These are phyloP conservation scores for Sphenopsis melanotis DNA, from an alignment of 2,797 vertebrate genomes.

Conservation along the genomic window DNA sequence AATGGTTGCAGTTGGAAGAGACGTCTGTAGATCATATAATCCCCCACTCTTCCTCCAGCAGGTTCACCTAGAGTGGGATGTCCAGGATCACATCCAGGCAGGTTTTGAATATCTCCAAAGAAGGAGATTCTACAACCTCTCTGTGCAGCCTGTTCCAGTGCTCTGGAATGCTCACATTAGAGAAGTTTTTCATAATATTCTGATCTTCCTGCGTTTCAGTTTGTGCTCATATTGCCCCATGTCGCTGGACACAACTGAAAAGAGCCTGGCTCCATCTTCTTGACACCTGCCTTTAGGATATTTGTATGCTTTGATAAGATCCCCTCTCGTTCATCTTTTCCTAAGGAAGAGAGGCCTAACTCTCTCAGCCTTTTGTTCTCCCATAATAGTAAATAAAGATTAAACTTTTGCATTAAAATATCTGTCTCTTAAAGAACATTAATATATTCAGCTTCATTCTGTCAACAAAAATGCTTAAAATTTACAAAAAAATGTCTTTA, in stretches of 20 bases:
- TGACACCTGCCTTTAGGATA: background rate
- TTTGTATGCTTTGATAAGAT: background rate
- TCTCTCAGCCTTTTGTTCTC: background rate
- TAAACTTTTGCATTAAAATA: background rate
- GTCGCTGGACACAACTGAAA: background rate
- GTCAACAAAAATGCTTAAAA: background rate
- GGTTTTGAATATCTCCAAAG: background rate
- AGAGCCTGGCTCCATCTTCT: background rate
- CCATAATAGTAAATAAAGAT: background rate
- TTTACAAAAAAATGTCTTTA: background rate
- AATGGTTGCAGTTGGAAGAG: background rate
- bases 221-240: background rate
- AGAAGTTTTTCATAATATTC: background rate
- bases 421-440: background rate
- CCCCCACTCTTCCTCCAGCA: background rate
- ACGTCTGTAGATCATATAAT: background rate
- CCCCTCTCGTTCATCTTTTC: accelerated
- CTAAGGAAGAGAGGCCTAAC: background rate
- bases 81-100: background rate
- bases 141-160: background rate
- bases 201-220: background rate
- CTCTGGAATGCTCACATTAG: no score
- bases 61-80: background rate
- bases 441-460: background rate
- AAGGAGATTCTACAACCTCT: background rate